Percentiles rank a stretch among this genome's conserved stretches.
Conservation (phyloP, 2,797 vertebrate genomes). For the Numenius phaeopus region DNA sequence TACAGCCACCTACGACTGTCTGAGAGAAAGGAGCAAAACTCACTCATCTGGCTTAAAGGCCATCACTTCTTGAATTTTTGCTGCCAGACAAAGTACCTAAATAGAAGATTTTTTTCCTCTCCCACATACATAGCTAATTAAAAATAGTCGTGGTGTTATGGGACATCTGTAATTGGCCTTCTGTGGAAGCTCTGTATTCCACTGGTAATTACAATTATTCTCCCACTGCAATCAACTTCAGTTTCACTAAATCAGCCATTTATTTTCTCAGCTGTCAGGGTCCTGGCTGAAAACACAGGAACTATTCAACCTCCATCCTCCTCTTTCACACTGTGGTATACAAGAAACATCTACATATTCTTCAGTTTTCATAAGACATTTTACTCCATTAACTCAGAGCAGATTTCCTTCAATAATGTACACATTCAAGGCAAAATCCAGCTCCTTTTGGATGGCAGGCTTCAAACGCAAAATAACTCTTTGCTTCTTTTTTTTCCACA, state of each 20-base stretch:
- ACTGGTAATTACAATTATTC: constrained; percentile 23
- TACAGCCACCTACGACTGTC: neutral
- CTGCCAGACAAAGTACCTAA: neutral
- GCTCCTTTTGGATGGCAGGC: neutral
- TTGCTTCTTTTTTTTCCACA: neutral
- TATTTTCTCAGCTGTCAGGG: constrained; percentile 41
- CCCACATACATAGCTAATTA: constrained; percentile 22
- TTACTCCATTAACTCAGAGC: neutral
- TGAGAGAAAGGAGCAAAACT: neutral
- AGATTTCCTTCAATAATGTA: neutral
- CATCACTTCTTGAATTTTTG: neutral
- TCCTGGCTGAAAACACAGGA: constrained; percentile 1
- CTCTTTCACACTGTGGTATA: neutral
- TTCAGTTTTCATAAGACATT: neutral
- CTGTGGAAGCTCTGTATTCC: constrained; percentile 26
- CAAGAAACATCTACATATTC: neutral
- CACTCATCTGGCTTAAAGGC: neutral
- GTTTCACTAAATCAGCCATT: constrained; percentile 27
- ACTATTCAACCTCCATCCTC: neutral
- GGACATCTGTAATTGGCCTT: constrained; percentile 23
- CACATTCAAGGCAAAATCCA: neutral
- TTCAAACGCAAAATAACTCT: constrained; percentile 7
- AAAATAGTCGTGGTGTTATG: neutral
- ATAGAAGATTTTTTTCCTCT: neutral
- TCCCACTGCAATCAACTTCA: neutral